Conservation (phyloP, 2,113 vertebrate species). For the Pangasianodon hypophthalmus region DNA sequence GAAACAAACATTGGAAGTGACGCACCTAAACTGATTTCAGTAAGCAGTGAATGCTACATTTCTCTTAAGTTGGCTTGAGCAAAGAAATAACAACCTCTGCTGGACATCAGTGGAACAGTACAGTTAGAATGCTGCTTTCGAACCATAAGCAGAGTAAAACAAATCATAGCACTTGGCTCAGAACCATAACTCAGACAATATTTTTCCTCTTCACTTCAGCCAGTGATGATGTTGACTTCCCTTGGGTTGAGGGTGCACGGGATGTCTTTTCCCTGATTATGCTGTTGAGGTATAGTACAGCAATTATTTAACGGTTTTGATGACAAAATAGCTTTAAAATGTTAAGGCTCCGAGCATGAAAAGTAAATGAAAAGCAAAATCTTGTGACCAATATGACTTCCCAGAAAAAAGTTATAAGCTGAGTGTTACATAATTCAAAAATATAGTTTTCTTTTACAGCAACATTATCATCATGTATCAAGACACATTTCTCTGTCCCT, state of each 20-base stretch:
- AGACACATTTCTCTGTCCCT: slow-evolving; percentile 64
- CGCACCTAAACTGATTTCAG: slow-evolving; percentile 68
- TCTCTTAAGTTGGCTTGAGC: slow-evolving; percentile 66
- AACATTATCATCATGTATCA: slow-evolving; percentile 58
- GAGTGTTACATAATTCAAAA: slow-evolving; percentile 65
- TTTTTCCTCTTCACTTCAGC: slow-evolving; percentile 51
- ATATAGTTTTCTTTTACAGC: slow-evolving; percentile 62
- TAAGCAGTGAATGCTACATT: slow-evolving; percentile 80
- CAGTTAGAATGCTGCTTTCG: slow-evolving; percentile 73
- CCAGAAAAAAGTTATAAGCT: slow-evolving; percentile 59
- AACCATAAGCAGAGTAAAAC: slow-evolving; percentile 50
- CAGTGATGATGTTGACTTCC: slow-evolving; percentile 62
- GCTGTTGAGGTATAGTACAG: slow-evolving; percentile 67
- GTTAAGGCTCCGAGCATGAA: slow-evolving; percentile 68
- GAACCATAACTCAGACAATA: slow-evolving; percentile 57
- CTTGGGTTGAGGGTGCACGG: slow-evolving; percentile 57
- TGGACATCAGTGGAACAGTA: slow-evolving; percentile 73
- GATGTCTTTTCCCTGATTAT: slow-evolving; percentile 70
- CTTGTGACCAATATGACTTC: slow-evolving; percentile 46
- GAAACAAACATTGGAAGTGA: slow-evolving; percentile 60
- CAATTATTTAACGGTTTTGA: slow-evolving; percentile 56
- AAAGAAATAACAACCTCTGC: slow-evolving; percentile 72
- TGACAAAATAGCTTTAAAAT: slow-evolving; percentile 62
- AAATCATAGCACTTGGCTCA: slow-evolving; percentile 53
- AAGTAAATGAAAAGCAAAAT: slow-evolving; percentile 39